Base-by-base conservation (phyloP, 1,140 invertebrate genomes). In the Philaenus spumarius region DNA sequence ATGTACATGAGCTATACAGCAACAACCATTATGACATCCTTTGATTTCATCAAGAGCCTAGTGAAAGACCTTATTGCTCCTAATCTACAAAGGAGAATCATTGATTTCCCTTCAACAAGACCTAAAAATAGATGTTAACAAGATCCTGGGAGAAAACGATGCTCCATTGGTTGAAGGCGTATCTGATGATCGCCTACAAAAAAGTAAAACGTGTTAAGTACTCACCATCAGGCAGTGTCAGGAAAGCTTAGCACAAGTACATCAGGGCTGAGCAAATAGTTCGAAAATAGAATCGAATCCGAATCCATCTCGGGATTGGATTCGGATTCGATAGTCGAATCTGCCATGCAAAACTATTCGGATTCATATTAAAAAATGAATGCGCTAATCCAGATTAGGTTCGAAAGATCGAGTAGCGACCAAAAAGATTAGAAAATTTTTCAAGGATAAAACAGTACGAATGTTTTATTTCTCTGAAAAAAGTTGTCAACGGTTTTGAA, bases 71-170 rank as follows among this genome's bases (percentile, higher is more conserved):
- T 64, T 22, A 46, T 56, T 19, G 19, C 17, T 26, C 60, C 62
- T 15, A 61, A 66, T 23, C 42, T 69, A 52, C 54, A 68, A 65
- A 64, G 60, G 56, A 65, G 66, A 35, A 47, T 47, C 14, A 20
- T 4, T 47, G 15, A 14, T 14, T 14, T 7, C 5, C 45, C 17
- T 5, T 24, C 17, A 5, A 47, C 14, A 19, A 23, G 45, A 47
- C 15, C 22, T 47, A 19, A 47, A 47, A 14, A 5, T 20, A 20
- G 5, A 47, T 2, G 20, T 47, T 19, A 47, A 47, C 15, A 47
- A 24, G 14, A 20, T 47, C 14, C 5, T 47, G 17, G 45, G 45
- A 47, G 20, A 23, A 5, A 14, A 47, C 22, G 5, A 20, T 4
- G 15, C 45, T 17, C 26, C 26, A 30, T 9, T 30, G 26, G 9